Percentiles rank a stretch among this genome's conserved stretches.
phyloP scores from a whole-genome alignment of 2,113 vertebrate genomes.

The Manacus vitellinus region DNA sequence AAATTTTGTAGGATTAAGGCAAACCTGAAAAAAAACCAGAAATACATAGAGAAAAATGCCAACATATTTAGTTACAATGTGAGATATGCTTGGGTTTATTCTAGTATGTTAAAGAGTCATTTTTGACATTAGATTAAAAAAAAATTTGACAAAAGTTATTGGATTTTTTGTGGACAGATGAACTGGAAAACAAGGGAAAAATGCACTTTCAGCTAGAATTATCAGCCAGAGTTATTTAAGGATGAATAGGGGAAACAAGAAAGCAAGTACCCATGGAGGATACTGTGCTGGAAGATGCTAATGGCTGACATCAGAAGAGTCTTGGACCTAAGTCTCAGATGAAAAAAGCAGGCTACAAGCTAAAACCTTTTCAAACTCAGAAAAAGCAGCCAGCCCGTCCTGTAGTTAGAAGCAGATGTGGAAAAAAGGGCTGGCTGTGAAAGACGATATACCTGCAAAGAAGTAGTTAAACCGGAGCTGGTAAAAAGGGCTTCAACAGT shows the following conservation, averaged over 20 bases:
- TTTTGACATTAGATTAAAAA: background rate
- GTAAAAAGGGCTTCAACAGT: background rate
- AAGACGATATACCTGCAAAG: background rate
- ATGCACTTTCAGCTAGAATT: background rate
- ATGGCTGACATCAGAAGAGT: background rate
- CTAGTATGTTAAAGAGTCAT: background rate
- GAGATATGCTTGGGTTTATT: background rate
- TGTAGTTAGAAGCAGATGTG: background rate
- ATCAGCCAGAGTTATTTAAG: background rate
- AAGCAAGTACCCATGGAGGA: background rate
- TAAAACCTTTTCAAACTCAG: background rate
- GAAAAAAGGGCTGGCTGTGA: background rate
- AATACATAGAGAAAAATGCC: background rate
- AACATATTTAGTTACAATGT: background rate
- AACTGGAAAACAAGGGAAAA: background rate
- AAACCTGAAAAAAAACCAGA: background rate
- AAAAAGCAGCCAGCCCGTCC: background rate
- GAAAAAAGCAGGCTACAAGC: background rate
- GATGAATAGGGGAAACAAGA: background rate
- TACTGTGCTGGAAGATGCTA: background rate
- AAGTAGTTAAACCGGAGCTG: background rate
- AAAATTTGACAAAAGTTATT: background rate
- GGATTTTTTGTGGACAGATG: background rate
- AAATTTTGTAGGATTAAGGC: background rate
- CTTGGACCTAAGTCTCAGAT: background rate